These are phyloP conservation scores for Habrosyne pyritoides DNA, from an alignment of 2,888 invertebrate genomes.

Conservation along the genomic window DNA sequence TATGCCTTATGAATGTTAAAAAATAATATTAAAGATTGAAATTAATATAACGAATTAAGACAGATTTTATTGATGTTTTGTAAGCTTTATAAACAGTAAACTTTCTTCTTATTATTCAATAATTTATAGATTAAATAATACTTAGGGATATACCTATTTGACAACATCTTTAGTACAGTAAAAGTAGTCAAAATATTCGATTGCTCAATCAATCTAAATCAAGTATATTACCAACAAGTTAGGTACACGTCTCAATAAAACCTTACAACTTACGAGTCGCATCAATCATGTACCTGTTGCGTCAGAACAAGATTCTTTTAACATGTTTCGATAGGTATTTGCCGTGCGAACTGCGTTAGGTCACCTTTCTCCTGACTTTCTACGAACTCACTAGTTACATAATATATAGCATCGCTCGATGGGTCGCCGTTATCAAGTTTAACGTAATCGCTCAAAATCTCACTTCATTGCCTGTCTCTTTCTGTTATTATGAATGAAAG, in stretches of 20 bases:
- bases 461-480: slow-evolving; percentile 25
- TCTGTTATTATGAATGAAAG: background rate
- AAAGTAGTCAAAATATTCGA: background rate
- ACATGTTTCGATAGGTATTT: slow-evolving; percentile 42
- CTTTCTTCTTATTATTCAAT: too few relatives aligned
- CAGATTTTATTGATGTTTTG: background rate
- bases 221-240: background rate
- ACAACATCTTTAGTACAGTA: background rate
- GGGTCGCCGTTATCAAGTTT: slow-evolving; percentile 24
- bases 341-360: slow-evolving; percentile 43
- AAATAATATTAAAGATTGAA: too few relatives aligned
- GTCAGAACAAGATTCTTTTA: slow-evolving; percentile 48
- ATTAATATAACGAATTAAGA: background rate
- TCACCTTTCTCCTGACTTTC: slow-evolving; percentile 68
- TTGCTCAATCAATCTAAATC: background rate
- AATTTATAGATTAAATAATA: too few relatives aligned
- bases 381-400: slow-evolving; percentile 41
- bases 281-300: slow-evolving; percentile 39
- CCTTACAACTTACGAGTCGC: slow-evolving; percentile 14
- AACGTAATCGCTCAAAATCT: slow-evolving; percentile 26
- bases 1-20: background rate
- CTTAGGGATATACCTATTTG: too few relatives aligned
- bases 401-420: slow-evolving; percentile 18
- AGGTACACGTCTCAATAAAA: background rate
- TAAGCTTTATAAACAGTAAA: too few relatives aligned